Evolutionary conservation across 2,888 invertebrate genomes (phyloP), one percentile per base, ranked within the genome.

Genomic region (Teleiodes luculella): DNA sequence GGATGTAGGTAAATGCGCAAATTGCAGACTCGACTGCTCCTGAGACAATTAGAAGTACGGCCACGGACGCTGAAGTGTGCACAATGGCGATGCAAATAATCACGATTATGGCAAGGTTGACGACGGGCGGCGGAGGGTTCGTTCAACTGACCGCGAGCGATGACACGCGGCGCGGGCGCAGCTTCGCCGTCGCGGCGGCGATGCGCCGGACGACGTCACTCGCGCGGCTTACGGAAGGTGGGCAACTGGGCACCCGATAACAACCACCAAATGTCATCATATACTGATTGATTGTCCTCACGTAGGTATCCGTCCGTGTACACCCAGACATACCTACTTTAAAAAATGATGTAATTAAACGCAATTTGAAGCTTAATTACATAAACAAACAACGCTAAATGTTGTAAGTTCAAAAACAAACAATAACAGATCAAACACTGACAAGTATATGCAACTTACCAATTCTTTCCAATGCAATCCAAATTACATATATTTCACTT

Each of bases 121-220:
- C 84, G 86, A 78, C 88, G 83, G 76, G 69, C 77, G 84, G 66
- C 77, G 65, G 82, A 79, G 83, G 88, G 89, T 87, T 88, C 89
- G 88, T 88, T 89, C 84, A 88, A 88, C 89, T 86, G 86, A 85
- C 86, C 83, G 86, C 86, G 88, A 87, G 63, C 89, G 88, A 89
- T 88, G 89, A 88, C 89, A 87, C 88, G 83, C 76, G 79, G 78
- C 43, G 43, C 43, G 13, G 28, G 43, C 43, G 43, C 43, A 28
- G 24, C n/a, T n/a, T n/a, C 43, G 43, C 28, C 43, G 43, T 24
- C 24, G 20, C 43, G 43, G 24, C 24, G 24, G 33, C 33, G n/a
- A 33, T 18, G 35, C 47, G 37, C 24, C 39, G 11, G 28, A 16
- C 39, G 39, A 41, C 39, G 39, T 41, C 36, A 33, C 16, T 6